A percentile compares a stretch with the other conserved stretches of the same genome.
phyloP scores from a whole-genome alignment of 1,140 invertebrate genomes.

The Pseudomyrmex flavicornis region DNA sequence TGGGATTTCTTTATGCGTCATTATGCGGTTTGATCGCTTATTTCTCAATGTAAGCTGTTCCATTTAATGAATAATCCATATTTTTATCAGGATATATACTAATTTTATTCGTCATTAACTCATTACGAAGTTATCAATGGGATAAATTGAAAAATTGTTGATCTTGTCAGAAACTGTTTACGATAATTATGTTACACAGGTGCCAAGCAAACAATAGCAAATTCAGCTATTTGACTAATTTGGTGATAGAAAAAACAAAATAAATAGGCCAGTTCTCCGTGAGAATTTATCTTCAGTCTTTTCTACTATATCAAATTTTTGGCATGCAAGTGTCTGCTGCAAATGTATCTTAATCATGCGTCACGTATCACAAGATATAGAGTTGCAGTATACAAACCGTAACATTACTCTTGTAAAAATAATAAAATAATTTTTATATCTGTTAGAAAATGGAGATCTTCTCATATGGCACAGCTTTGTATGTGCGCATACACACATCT shows the following conservation, averaged over 20 bases:
- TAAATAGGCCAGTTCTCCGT: slow-evolving; percentile 4
- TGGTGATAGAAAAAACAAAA: not conserved
- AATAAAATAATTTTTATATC: slow-evolving; percentile 28
- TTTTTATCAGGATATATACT: not conserved
- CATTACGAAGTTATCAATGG: not conserved
- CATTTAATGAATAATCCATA: slow-evolving; percentile 56
- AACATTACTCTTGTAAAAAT: slow-evolving; percentile 36
- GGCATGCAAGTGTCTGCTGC: slow-evolving; percentile 17
- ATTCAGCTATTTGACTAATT: slow-evolving; percentile 21
- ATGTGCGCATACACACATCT: not conserved
- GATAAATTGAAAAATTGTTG: slow-evolving; percentile 9
- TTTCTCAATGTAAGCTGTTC: slow-evolving; percentile 36
- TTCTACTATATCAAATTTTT: slow-evolving; percentile 23
- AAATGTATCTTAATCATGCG: slow-evolving; percentile 18
- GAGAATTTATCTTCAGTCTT: slow-evolving; percentile 27
- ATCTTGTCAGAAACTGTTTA: slow-evolving; percentile 10
- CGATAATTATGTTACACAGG: slow-evolving; percentile 42
- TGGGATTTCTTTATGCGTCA: slow-evolving; percentile 29
- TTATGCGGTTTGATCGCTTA: slow-evolving; percentile 51
- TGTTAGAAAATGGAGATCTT: slow-evolving; percentile 5
- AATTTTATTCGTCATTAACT: slow-evolving; percentile 24
- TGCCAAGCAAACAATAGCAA: slow-evolving; percentile 49
- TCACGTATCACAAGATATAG: not conserved
- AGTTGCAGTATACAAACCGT: slow-evolving; percentile 12
- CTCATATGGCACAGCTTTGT: not conserved